A percentile compares a stretch with the other conserved stretches of the same genome.
phyloP scores from a whole-genome alignment of 2,888 invertebrate species.

The Cataglyphis rosenhaueri region DNA sequence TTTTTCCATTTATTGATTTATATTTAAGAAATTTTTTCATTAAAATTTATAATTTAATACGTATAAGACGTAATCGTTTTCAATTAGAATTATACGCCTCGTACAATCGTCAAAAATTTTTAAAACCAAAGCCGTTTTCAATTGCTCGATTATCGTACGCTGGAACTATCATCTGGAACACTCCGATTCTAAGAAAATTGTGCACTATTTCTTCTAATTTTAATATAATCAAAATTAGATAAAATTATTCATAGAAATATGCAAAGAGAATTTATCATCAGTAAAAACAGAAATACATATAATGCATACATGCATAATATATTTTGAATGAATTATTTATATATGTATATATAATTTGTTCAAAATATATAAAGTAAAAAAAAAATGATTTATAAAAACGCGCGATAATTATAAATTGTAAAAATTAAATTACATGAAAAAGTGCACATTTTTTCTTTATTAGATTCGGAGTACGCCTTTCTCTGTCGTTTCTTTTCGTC shows the following conservation, averaged over 20 bases:
- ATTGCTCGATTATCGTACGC: slow-evolving; percentile 67
- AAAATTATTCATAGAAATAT: background rate
- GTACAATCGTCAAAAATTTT: slow-evolving; percentile 35
- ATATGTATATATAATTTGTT: background rate
- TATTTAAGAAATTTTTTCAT: background rate
- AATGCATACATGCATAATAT: background rate
- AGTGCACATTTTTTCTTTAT: slow-evolving; percentile 24
- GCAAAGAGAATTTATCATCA: background rate
- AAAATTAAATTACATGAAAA: slow-evolving; percentile 19
- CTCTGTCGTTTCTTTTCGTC: slow-evolving; percentile 59
- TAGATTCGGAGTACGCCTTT: slow-evolving; percentile 31
- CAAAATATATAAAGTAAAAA: background rate
- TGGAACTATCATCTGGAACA: slow-evolving; percentile 48
- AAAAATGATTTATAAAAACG: background rate
- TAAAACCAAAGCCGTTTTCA: slow-evolving; percentile 40
- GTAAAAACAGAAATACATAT: background rate
- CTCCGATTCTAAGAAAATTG: slow-evolving; percentile 39
- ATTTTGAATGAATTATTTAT: background rate
- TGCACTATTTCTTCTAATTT: slow-evolving; percentile 12
- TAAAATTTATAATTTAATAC: slow-evolving; percentile 6
- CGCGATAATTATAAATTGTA: background rate
- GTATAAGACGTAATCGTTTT: slow-evolving; percentile 8
- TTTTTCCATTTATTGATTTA: background rate
- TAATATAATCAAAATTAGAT: background rate
- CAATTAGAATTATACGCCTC: slow-evolving; percentile 14